Base-by-base conservation (phyloP, 2,888 invertebrate genomes). In the Acanthosoma haemorrhoidale region DNA sequence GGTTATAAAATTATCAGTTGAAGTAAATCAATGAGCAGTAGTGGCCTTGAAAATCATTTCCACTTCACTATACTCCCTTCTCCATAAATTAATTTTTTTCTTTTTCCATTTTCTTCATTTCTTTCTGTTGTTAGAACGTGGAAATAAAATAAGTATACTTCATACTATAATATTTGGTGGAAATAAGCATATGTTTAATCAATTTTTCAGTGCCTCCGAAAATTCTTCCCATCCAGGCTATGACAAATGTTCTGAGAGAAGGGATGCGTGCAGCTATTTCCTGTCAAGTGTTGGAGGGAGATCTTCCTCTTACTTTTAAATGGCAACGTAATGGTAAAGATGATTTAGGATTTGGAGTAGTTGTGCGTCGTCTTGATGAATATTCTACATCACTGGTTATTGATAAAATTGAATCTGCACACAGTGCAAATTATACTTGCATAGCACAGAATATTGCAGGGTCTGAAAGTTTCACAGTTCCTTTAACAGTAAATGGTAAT, bases 381-480 rank as follows among this genome's bases (percentile, higher is more conserved):
- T 94, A 92, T 80, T 90, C 93, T 60, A 89, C 92, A 41, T 89
- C 90, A 63, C 83, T 94, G 75, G 89, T 92, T 76, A 92, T 94
- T 76, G 93, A 94, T 78, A 88, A 89, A 79, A 90, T 94, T 73
- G 88, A 88, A 69, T 91, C 93, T 32, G 85, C 88, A 66, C 92
- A 94, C 79, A 91, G 89, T 76, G 94, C 95, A 77, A 94, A 92
- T 81, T 93, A 93, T 79, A 92, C 93, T n/a, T 94, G 94, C 80
- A 88, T 91, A 68, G 92, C 92, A n/a, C 87, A 88, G 61, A 94
- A 94, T 81, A 86, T 92, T 25, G 94, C 94, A 13, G 93, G 91
- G 11, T 85, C 86, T 4, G 91, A 91, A 77, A 83, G 86, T 73
- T 90, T 88, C 77, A 88, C 89, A 8, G 89, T 92, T 69, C 90